phyloP scores from a whole-genome alignment of 2,113 vertebrate genomes.

The Mesitornis unicolor region DNA sequence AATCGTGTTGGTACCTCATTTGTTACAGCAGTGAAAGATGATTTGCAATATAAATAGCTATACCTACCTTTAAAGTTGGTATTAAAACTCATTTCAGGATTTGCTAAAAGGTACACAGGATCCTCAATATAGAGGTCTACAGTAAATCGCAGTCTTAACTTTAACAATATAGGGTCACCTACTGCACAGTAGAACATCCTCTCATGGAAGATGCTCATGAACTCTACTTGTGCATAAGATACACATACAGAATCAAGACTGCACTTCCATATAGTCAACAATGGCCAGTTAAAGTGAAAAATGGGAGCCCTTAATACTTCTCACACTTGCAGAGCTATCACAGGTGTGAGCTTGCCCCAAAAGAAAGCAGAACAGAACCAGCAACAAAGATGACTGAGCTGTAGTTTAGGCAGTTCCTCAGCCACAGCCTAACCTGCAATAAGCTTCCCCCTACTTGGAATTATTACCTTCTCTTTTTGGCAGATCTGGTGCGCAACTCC shows the following conservation, averaged over 20 bases:
- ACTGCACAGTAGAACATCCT: background rate
- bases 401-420: background rate
- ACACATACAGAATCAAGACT: background rate
- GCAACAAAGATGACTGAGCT: background rate
- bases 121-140: background rate
- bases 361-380: too few species aligned
- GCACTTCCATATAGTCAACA: background rate
- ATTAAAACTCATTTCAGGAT: background rate
- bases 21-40: background rate
- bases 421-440: background rate
- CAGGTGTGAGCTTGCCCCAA: background rate
- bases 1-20: background rate
- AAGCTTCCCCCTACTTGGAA: background rate
- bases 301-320: background rate
- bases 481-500: constrained; percentile 84
- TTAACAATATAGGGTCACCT: background rate
- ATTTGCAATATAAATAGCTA: background rate
- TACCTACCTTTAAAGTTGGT: background rate
- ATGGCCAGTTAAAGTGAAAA: background rate
- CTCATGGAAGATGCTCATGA: background rate
- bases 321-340: background rate
- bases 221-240: background rate
- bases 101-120: background rate
- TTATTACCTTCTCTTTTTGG: constrained; percentile 82
- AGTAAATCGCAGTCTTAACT: background rate